These are phyloP conservation scores for Mesitornis unicolor DNA, from an alignment of 2,113 vertebrate genomes.

Conservation along the genomic window DNA sequence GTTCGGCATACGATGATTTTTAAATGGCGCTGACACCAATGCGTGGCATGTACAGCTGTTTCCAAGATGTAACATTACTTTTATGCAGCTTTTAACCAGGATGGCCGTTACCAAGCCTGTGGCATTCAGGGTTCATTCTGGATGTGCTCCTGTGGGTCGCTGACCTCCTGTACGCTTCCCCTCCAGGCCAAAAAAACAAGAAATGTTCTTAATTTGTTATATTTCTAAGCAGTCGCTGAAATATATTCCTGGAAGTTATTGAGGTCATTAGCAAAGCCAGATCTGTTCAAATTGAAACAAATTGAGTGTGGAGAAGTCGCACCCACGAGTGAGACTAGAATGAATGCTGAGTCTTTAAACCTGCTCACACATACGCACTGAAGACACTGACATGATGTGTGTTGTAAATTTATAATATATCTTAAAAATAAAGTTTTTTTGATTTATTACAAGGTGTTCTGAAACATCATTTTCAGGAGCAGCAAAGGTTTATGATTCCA, in stretches of 20 bases:
- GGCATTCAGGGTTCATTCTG: constrained; percentile 32
- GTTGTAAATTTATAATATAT: constrained; percentile 69
- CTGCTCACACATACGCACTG: constrained; percentile 12
- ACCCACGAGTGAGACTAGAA: not conserved
- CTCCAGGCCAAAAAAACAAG: not conserved
- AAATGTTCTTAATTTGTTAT: not conserved
- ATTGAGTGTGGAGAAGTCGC: not conserved
- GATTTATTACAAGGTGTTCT: constrained; percentile 43
- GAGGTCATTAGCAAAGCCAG: not conserved
- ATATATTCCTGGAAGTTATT: not conserved
- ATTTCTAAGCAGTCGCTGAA: not conserved
- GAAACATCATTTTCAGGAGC: not conserved
- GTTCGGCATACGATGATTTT: not conserved
- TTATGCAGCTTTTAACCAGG: constrained; percentile 2
- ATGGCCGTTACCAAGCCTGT: not conserved
- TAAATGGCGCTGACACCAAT: not conserved
- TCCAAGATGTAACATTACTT: not conserved
- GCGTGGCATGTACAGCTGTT: constrained; percentile 41
- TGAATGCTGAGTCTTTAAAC: constrained; percentile 11
- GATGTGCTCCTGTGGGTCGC: not conserved
- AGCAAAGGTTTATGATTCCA: not conserved
- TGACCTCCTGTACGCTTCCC: too few species aligned
- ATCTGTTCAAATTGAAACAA: not conserved
- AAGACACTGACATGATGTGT: constrained; percentile 41
- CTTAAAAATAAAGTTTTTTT: constrained; percentile 62